Evolutionary conservation across 2,888 invertebrate species (phyloP), one percentile per base, ranked within the genome.

Genomic region (Eilema depressum): DNA sequence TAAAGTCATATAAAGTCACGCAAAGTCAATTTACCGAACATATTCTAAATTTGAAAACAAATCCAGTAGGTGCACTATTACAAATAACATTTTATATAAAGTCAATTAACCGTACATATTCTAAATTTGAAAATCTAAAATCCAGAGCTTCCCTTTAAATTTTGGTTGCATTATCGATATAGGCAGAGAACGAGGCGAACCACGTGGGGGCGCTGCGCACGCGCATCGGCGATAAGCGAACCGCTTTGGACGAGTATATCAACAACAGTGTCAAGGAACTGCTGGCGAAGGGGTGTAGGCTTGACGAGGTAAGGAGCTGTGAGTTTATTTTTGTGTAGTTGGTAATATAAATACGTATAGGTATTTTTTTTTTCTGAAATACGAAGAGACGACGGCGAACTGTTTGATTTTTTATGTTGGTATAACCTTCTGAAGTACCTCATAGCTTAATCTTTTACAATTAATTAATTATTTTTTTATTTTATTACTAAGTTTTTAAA

Each of bases 141-240:
- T 87, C 88, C 88, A 85, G 88, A 86, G 82, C 84, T 86, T 83
- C 78, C 68, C 47, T 67, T 83, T 80, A 75, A 78, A 71, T 67
- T 80, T 84, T 78, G 67, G 83, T 91, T 90, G 81, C 74, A 77
- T 86, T 89, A 88, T 60, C 88, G 80, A 80, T 82, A 71, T 96
- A 97, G 97, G 97, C 97, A 92, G 96, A 96, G 92, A 96, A 96
- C 88, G 97, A 97, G 91, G 96, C 96, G 91, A 94, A 94, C 81
- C 96, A 96, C 89, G 96, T 96, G 89, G 93, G 95, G 79, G 96
- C 95, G 67, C 93, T 96, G 85, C 94, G 95, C 83, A 88, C 92
- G 60, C 95, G 95, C 84, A 91, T 96, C 79, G 95, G 94, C 79
- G 94, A 92, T 78, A 96, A 96, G 91, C 91, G 91, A 83, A 89